Conservation (phyloP, 2,888 invertebrate species). For the Zaprionus bogoriensis region DNA sequence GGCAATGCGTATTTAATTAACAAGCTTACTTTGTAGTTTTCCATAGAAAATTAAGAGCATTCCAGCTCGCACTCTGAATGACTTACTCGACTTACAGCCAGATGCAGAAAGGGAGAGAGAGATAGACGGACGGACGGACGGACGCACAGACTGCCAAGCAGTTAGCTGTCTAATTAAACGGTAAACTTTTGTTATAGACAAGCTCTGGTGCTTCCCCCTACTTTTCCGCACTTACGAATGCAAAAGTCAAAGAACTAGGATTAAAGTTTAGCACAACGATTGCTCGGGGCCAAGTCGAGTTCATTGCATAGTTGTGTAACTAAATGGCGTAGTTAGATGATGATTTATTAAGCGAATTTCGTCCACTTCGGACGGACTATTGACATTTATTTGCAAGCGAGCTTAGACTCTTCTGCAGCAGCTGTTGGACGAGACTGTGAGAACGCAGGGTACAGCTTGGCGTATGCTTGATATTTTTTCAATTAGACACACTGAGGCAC, state of each 20-base stretch:
- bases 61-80: slow-evolving; percentile 34
- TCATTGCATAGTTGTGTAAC: slow-evolving; percentile 9
- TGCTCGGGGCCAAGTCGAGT: slow-evolving; percentile 7
- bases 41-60: slow-evolving; percentile 66
- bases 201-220: not conserved
- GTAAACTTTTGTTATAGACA: slow-evolving; percentile 62
- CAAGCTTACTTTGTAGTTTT: slow-evolving; percentile 73
- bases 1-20: slow-evolving; percentile 78
- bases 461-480: slow-evolving; percentile 65
- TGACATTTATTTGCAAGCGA: not conserved
- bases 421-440: slow-evolving; percentile 44
- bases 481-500: slow-evolving; percentile 62
- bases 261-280: slow-evolving; percentile 18
- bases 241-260: slow-evolving; percentile 24
- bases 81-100: slow-evolving; percentile 22
- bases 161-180: slow-evolving; percentile 65
- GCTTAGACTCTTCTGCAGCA: slow-evolving; percentile 23
- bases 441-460: slow-evolving; percentile 32
- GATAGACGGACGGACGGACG: not conserved
- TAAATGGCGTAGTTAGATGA: slow-evolving; percentile 1
- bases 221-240: slow-evolving; percentile 13
- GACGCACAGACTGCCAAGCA: slow-evolving; percentile 41
- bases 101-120: no score
- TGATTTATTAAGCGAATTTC: slow-evolving; percentile 12
- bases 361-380: not conserved